Conservation (phyloP, 2,888 invertebrate species). For the Diplolepis rosae region DNA sequence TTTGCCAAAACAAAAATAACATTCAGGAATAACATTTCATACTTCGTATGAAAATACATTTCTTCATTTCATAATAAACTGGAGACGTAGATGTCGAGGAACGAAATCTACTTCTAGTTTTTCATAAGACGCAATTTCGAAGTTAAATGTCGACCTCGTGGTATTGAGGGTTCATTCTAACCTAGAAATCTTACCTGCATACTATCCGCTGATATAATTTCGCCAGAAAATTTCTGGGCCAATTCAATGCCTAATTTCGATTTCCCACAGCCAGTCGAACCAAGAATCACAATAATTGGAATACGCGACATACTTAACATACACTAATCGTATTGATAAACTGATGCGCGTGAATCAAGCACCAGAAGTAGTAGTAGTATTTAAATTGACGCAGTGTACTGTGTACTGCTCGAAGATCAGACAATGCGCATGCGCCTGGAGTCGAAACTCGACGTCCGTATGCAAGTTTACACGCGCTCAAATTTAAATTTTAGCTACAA, state of each 20-base stretch:
- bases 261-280: slow-evolving; percentile 98
- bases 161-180: slow-evolving; percentile 31
- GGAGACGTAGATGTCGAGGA: neutral
- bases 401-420: too few relatives aligned
- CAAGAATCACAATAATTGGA: slow-evolving; percentile 92
- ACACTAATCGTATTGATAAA: too few relatives aligned
- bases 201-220: slow-evolving; percentile 98
- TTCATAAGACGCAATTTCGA: neutral
- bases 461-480: neutral
- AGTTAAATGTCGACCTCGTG: neutral
- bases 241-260: slow-evolving; percentile 95
- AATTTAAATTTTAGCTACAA: neutral
- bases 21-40: too few relatives aligned
- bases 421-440: slow-evolving; percentile 47
- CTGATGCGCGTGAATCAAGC: too few relatives aligned
- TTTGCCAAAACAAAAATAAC: too few relatives aligned
- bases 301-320: slow-evolving; percentile 76
- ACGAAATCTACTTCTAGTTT: neutral
- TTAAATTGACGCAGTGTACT: too few relatives aligned
- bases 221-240: slow-evolving; percentile 88
- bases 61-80: too few relatives aligned
- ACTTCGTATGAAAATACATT: too few relatives aligned
- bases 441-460: neutral
- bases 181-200: slow-evolving; percentile 87
- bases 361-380: too few relatives aligned